Evolutionary conservation across 2,888 invertebrate species (phyloP).

Genomic region (Anodontia alba): DNA sequence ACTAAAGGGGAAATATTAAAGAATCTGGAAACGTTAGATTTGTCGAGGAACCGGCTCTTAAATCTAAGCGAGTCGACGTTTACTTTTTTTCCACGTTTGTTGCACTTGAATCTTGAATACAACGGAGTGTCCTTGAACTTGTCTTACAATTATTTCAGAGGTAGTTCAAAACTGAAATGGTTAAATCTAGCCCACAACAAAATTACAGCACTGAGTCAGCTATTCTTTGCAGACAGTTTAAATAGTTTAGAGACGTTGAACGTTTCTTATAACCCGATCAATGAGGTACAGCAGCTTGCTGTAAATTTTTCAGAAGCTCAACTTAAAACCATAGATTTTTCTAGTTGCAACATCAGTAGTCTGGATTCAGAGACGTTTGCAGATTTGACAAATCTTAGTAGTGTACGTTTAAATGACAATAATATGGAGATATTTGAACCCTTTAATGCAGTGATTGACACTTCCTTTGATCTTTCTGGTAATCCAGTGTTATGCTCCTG

Average conservation of each 20-base stretch:
- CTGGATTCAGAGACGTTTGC: constrained; percentile 35
- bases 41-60: constrained; percentile 39
- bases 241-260: constrained; percentile 30
- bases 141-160: constrained; percentile 18
- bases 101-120: constrained; percentile 25
- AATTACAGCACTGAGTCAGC: constrained; percentile 12
- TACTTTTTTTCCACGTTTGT: constrained; percentile 18
- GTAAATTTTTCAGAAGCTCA: neutral
- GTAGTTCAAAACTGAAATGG: constrained; percentile 13
- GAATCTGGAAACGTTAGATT: constrained; percentile 33
- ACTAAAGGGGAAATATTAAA: constrained; percentile 27
- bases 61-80: constrained; percentile 29
- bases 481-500: constrained; percentile 64
- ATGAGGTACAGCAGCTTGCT: constrained; percentile 19
- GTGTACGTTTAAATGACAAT: constrained; percentile 49
- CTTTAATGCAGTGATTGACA: constrained; percentile 33
- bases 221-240: constrained; percentile 32
- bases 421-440: constrained; percentile 51
- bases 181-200: constrained; percentile 44
- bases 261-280: constrained; percentile 37
- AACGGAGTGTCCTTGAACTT: constrained; percentile 32
- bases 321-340: constrained; percentile 36
- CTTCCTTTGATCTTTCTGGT: constrained; percentile 37
- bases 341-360: constrained; percentile 30
- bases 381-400: constrained; percentile 40